Base-by-base conservation (phyloP, 2,797 vertebrate species). In the Myotis daubentonii region DNA sequence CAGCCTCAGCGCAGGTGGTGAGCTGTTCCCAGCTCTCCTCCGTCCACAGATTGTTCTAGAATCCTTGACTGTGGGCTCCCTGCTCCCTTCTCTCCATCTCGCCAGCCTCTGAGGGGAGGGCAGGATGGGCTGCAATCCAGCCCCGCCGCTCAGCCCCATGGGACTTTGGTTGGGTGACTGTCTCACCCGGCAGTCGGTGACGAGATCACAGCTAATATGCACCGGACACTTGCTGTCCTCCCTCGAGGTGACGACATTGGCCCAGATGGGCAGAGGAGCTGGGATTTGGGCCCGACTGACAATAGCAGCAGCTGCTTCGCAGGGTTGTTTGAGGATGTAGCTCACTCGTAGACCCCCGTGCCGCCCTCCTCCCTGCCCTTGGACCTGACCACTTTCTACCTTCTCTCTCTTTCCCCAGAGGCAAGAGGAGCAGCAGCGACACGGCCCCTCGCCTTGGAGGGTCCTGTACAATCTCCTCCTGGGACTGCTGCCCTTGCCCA, bases 401-500 rank as follows among this genome's bases (percentile, higher is more conserved):
- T 3, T 30, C 22, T 44, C 53, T 47, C 57, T 71, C 16, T 86
- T 36, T 41, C 68, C 17, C 22, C 25, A 95, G 97, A 95, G 92
- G 91, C 97, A 94, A 95, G 97, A 97, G 38, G 97, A 71, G 23
- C 95, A 93, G n/a, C 97, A 93, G 1, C 96, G 33, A 16, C 96
- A 97, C 4, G 92, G 92, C 17, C 94, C 97, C 41, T 97, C 97
- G 0, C 97, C 97, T 30, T 98, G 98, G 98, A 97, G 97, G 84
- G 97, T 96, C 81, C 41, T 98, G 87, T 97, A 91, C 95, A 98
- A 97, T 91, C 92, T 98, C 57, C 91, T 98, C 91, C 96, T 97
- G 51, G 98, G 98, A 95, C 95, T 98, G 85, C 96, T 98, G 94
- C 97, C 98, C 76, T 97, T 98, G 95, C 97, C 97, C 65, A 97